Base-by-base conservation (phyloP, 2,888 invertebrate genomes). In the Mimas tiliae region DNA sequence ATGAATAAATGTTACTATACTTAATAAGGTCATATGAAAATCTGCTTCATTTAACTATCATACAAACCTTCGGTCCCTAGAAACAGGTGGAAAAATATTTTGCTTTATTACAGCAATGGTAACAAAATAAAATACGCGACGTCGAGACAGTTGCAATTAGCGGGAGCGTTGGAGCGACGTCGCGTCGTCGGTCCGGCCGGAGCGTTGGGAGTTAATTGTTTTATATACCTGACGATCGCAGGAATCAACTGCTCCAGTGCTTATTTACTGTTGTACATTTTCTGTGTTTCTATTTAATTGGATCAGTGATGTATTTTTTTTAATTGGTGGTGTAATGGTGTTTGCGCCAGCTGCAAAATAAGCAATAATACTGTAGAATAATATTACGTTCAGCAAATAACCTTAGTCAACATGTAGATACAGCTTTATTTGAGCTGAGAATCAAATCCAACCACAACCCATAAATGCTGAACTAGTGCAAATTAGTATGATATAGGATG, bases 211-310 rank as follows among this genome's bases (percentile, higher is more conserved):
- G 38, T 16, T 58, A 58, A 58, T 58, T 58, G 42, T 58, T 58
- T 58, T 58, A 58, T 58, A 19, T 58, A 38, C 19, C 19, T 58
- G 58, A 42, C 52, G 52, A 11, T 42, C 42, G 19, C 58, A 42
- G 12, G 42, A 58, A 42, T 58, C 38, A 12, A 42, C 42, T 42
- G 19, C 19, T 19, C 38, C 4, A 19, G 42, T 12, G 38, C 38
- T 42, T 58, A 38, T 58, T 19, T 58, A 55, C 38, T 55, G 16
- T 11, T 6, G 19, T 16, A n/a, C 16, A 48, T 27, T 48, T 16
- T 48, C 7, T 19, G 50, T 8, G 19, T 50, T 16, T 48, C 9
- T 8, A 11, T 19, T 19, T 50, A 50, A 50, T 19, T 50, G 19
- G 19, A 50, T 50, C 50, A 19, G 9, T 19, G 48, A 7, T 1